Evolutionary conservation across 2,888 invertebrate species (phyloP).

Genomic region (Tryphoninae sp.): DNA sequence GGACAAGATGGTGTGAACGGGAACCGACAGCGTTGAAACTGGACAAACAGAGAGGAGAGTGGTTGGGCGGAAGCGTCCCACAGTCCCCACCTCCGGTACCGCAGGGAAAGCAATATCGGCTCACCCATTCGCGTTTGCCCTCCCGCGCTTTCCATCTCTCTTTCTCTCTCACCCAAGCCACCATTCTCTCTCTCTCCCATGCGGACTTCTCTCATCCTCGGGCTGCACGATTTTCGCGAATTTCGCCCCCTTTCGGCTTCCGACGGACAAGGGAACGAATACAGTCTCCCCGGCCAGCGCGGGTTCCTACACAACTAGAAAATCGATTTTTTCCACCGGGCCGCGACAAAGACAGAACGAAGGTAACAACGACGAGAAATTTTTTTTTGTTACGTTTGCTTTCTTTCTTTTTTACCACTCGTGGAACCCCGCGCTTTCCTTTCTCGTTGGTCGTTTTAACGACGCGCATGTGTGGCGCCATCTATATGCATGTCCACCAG

Average conservation of each 20-base stretch:
- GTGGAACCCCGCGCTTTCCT: slow-evolving; percentile 46
- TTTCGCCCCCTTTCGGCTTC: slow-evolving; percentile 55
- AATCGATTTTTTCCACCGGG: slow-evolving; percentile 77
- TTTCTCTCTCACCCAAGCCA: slow-evolving; percentile 42
- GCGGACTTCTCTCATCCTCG: slow-evolving; percentile 39
- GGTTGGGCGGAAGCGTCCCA: slow-evolving; percentile 55
- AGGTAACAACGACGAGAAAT: slow-evolving; percentile 12
- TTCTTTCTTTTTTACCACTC: slow-evolving; percentile 46
- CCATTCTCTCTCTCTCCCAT: slow-evolving; percentile 32
- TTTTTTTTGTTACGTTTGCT: slow-evolving; percentile 27
- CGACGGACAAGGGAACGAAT: slow-evolving; percentile 30
- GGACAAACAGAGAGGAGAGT: slow-evolving; percentile 22
- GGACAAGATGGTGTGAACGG: slow-evolving; percentile 28
- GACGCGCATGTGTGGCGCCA: background rate
- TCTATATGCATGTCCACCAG: slow-evolving; percentile 11
- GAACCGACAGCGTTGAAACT: background rate
- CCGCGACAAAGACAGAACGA: slow-evolving; percentile 11
- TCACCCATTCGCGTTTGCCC: slow-evolving; percentile 69
- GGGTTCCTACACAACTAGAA: slow-evolving; percentile 74
- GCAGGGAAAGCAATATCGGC: slow-evolving; percentile 67
- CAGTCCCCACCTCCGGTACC: slow-evolving; percentile 65
- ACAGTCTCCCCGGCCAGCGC: slow-evolving; percentile 61
- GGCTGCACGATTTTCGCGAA: slow-evolving; percentile 56
- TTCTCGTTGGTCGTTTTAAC: slow-evolving; percentile 50
- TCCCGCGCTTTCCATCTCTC: slow-evolving; percentile 67